Evolutionary conservation across 2,888 invertebrate species (phyloP), one percentile per base, ranked within the genome.

Genomic region (Napeogenes inachia): DNA sequence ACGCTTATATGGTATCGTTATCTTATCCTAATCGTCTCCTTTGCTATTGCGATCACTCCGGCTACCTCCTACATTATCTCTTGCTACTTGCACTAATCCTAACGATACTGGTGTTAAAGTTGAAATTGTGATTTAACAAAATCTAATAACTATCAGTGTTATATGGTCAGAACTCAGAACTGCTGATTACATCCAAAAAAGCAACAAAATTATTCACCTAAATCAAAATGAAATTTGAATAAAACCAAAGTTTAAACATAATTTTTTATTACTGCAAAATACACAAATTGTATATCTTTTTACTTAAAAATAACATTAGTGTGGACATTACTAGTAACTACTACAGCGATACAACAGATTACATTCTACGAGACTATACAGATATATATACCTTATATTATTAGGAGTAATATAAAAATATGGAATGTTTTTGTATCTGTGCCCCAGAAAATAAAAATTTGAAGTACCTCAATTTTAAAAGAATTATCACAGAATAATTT

Each of bases 211-310:
- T 21, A 21, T 21, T 21, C 21, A 30, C 38, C 21, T 5, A 21
- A 38, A 32, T 57, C 6, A n/a, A 55, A 55, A 32, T 32, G 5
- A 56, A 38, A 54, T 33, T 10, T 61, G 64, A 73, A 76, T 68
- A 67, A 77, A 77, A 76, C 66, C 64, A 63, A 50, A 64, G n/a
- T 63, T 57, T 82, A 84, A 88, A 87, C 84, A 85, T 87, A 86
- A 79, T 81, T 84, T 50, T 87, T 88, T 88, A 88, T 88, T 85
- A 82, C 77, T 71, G 75, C 53, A 85, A 87, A 89, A 88, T 89
- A 89, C 88, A 89, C 87, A 87, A 79, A 83, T 85, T 88, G 88
- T 89, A 87, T 89, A 88, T 87, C 84, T 85, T 89, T 89, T 88
- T 87, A 88, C 88, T 85, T 87, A 87, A 73, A 21, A 80, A 77